A percentile compares a stretch with the other conserved stretches of the same genome.
These are phyloP conservation scores for Polydrusus cervinus DNA, from an alignment of 2,888 invertebrate species.

Conservation along the genomic window DNA sequence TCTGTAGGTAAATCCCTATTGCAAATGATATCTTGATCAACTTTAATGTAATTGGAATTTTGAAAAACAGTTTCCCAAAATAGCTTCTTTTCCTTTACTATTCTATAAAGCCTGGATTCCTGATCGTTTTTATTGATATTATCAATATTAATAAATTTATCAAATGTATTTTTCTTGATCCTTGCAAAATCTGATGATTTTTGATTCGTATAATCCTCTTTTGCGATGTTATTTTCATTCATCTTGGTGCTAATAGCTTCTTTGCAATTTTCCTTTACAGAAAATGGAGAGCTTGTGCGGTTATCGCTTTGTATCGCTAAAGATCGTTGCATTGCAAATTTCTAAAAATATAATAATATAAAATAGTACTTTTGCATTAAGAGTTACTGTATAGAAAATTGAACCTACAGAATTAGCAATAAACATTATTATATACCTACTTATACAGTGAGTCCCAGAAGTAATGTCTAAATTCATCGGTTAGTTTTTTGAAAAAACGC, in stretches of 20 bases:
- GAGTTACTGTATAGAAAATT: no score
- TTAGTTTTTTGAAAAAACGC: no score
- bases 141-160: background rate
- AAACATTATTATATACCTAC: no score
- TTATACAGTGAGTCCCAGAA: no score
- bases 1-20: background rate
- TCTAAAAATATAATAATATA: constrained; percentile 14
- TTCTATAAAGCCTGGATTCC: background rate
- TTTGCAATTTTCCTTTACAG: constrained; percentile 28
- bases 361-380: no score
- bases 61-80: constrained; percentile 42
- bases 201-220: background rate
- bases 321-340: constrained; percentile 14
- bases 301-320: background rate
- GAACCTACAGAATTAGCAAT: no score
- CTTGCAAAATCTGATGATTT: constrained; percentile 2
- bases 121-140: background rate
- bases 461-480: no score
- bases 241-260: background rate
- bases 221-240: background rate
- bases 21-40: background rate
- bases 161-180: background rate
- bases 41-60: background rate
- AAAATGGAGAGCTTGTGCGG: constrained; percentile 29
- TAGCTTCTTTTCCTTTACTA: constrained; percentile 34